Conservation (phyloP, 2,888 invertebrate genomes). For the Scotopteryx bipunctaria region DNA sequence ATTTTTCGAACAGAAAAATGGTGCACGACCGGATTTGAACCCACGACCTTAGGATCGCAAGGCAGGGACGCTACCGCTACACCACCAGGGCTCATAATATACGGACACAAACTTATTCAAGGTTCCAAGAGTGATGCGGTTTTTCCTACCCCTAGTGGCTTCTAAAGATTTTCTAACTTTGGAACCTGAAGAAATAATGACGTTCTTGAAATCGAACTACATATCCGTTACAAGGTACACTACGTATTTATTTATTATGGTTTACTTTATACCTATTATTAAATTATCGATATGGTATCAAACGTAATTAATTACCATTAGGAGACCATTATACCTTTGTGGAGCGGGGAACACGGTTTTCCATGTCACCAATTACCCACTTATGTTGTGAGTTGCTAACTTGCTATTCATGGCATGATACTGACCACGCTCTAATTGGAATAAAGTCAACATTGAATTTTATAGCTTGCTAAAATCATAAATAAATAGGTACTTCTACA, state of each 20-base stretch:
- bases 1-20: no score
- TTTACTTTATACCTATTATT: no score
- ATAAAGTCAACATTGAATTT: neutral
- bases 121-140: conserved; percentile 88
- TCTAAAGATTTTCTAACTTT: conserved; percentile 88
- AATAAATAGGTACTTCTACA: no score
- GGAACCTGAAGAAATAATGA: conserved; percentile 85
- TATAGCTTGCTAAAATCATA: neutral
- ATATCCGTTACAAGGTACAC: conserved; percentile 89
- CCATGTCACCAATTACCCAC: neutral
- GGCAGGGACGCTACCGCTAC: no score
- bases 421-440: conserved; percentile 5
- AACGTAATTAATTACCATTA: conserved; percentile 2
- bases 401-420: conserved; percentile 1
- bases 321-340: conserved; percentile 6
- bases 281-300: conserved; percentile 3
- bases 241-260: no score
- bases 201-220: conserved; percentile 87
- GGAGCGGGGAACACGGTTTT: conserved; percentile 10
- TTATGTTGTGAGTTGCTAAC: neutral
- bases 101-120: conserved; percentile 32
- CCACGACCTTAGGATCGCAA: no score
- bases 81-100: no score
- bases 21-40: no score
- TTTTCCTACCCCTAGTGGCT: conserved; percentile 90